Evolutionary conservation across 2,888 invertebrate genomes (phyloP).

Genomic region (Perizoma affinitatum): DNA sequence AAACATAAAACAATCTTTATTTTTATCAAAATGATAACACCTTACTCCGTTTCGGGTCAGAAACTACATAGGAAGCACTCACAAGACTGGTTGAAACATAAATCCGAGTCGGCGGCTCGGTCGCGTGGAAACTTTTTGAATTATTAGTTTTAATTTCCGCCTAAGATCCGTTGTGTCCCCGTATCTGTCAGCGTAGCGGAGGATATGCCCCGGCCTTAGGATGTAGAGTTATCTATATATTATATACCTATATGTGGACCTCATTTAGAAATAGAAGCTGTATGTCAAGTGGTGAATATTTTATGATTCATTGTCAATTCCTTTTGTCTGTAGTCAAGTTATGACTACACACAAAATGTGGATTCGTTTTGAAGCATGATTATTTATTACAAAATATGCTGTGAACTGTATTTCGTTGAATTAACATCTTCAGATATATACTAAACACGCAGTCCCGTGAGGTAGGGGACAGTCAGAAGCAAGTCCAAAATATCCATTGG

Average conservation of each 20-base stretch:
- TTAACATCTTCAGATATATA: too few species aligned
- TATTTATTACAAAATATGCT: too few species aligned
- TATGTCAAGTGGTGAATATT: background rate
- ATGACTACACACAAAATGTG: too few species aligned
- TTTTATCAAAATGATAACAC: slow-evolving; percentile 12
- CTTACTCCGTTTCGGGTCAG: slow-evolving; percentile 46
- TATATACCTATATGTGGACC: slow-evolving; percentile 38
- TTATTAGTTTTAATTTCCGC: slow-evolving; percentile 86
- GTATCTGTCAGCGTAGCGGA: slow-evolving; percentile 76
- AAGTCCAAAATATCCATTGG: too few species aligned
- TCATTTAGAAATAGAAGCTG: slow-evolving; percentile 4
- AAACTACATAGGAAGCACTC: slow-evolving; percentile 69
- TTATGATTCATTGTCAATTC: slow-evolving; percentile 1
- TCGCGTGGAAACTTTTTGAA: slow-evolving; percentile 84
- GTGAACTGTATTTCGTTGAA: too few species aligned
- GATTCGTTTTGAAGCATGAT: too few species aligned
- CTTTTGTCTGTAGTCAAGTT: too few species aligned
- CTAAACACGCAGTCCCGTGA: too few species aligned
- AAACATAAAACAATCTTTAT: background rate
- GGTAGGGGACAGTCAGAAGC: too few species aligned
- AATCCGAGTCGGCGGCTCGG: slow-evolving; percentile 79
- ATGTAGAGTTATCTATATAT: slow-evolving; percentile 33
- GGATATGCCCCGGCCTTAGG: slow-evolving; percentile 43
- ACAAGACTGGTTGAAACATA: slow-evolving; percentile 78
- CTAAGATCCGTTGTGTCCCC: slow-evolving; percentile 79